These are phyloP conservation scores for Chloebia gouldiae DNA, from an alignment of 2,113 vertebrate species.

Conservation along the genomic window DNA sequence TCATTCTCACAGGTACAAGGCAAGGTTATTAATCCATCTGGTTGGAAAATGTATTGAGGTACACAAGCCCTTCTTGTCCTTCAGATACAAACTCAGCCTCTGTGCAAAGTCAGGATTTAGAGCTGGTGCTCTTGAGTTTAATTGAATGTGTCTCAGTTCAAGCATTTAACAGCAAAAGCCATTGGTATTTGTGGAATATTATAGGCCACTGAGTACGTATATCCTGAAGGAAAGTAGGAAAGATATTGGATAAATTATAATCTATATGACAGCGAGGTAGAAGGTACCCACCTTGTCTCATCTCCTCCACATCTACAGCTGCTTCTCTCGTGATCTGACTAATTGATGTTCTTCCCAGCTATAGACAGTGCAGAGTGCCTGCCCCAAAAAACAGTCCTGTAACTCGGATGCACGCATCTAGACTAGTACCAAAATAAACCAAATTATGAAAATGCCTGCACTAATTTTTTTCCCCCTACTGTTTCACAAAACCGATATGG, in stretches of 20 bases:
- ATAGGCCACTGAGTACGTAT: rapidly evolving
- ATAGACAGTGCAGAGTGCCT: not conserved
- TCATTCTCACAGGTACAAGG: not conserved
- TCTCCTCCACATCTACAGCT: not conserved
- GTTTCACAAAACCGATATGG: not conserved
- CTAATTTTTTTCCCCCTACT: not conserved
- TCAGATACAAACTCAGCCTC: not conserved
- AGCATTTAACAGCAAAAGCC: not conserved
- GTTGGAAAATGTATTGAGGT: not conserved
- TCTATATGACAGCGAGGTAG: not conserved
- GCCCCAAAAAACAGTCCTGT: not conserved
- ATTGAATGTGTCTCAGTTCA: rapidly evolving
- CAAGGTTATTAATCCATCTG: not conserved
- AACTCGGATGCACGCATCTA: not conserved
- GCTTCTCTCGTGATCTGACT: not conserved
- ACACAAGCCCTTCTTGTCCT: not conserved
- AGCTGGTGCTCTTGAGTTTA: not conserved
- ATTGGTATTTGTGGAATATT: not conserved
- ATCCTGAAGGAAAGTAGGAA: not conserved
- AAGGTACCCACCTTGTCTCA: not conserved
- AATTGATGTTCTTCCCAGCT: not conserved
- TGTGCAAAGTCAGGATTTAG: not conserved
- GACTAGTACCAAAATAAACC: not conserved
- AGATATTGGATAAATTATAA: not conserved
- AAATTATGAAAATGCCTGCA: not conserved